These are phyloP conservation scores for Periparus ater DNA, from an alignment of 2,797 vertebrate species.

Conservation along the genomic window DNA sequence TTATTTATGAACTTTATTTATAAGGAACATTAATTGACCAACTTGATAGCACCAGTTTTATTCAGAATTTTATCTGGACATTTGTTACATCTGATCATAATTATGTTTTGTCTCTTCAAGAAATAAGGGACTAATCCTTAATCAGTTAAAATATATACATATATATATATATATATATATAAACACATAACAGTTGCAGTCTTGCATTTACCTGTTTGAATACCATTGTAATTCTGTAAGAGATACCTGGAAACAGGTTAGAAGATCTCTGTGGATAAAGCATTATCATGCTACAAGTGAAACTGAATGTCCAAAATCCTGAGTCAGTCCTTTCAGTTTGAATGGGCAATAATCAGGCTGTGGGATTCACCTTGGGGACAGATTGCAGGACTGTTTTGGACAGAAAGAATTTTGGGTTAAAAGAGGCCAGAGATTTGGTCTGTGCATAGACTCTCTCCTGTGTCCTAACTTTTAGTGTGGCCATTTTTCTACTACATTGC, in stretches of 20 bases:
- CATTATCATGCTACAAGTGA: not conserved
- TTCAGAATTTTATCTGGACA: not conserved
- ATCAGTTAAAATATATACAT: not conserved
- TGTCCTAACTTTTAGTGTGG: not conserved
- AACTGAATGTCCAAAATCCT: not conserved
- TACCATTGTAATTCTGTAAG: not conserved
- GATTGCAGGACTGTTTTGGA: not conserved
- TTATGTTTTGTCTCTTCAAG: not conserved
- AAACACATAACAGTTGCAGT: not conserved
- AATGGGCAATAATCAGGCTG: not conserved
- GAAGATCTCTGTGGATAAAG: not conserved
- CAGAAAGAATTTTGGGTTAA: not conserved
- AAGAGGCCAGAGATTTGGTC: not conserved
- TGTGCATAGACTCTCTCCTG: not conserved
- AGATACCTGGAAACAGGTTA: not conserved
- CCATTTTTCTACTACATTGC: not conserved
- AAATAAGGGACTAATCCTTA: not conserved
- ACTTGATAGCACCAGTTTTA: not conserved
- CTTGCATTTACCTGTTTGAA: not conserved
- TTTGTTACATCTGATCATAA: not conserved
- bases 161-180: too few species aligned
- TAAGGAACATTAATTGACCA: not conserved
- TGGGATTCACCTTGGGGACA: rapidly evolving
- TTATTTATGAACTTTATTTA: not conserved
- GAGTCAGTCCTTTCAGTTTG: not conserved